Evolutionary conservation across 2,797 vertebrate species (phyloP).

Genomic region (Liasis olivaceus): DNA sequence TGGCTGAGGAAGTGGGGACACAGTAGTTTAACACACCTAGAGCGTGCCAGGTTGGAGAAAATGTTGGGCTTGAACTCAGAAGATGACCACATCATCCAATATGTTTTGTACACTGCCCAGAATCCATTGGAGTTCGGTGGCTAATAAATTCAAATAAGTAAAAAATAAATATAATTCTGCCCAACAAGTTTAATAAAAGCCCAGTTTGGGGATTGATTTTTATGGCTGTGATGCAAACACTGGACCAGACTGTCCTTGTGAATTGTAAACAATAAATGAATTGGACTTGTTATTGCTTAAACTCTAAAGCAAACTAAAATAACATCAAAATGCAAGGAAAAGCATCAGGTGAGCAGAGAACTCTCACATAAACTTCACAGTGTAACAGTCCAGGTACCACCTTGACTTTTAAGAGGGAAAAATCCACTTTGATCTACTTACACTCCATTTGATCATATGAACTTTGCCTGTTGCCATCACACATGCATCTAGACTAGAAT

Average conservation of each 20-base stretch:
- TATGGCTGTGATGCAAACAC: neutral
- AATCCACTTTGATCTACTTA: neutral
- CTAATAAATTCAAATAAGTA: neutral
- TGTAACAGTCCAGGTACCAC: neutral
- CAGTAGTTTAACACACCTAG: no score
- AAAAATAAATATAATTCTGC: neutral
- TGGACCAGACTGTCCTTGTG: neutral
- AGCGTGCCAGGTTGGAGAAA: no score
- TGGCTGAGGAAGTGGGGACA: no score
- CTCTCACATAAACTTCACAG: neutral
- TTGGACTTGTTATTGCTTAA: neutral
- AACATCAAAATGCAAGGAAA: neutral
- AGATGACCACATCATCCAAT: no score
- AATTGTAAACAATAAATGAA: neutral
- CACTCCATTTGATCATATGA: neutral
- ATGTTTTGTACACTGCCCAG: no score
- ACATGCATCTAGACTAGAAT: neutral
- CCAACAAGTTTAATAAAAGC: neutral
- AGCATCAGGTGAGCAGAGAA: neutral
- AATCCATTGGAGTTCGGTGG: neutral
- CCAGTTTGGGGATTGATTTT: neutral
- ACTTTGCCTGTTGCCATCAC: neutral
- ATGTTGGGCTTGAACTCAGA: no score
- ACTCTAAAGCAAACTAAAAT: neutral
- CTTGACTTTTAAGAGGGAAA: neutral